Evolutionary conservation across 2,797 vertebrate genomes (phyloP).

Genomic region (Brotula barbata): DNA sequence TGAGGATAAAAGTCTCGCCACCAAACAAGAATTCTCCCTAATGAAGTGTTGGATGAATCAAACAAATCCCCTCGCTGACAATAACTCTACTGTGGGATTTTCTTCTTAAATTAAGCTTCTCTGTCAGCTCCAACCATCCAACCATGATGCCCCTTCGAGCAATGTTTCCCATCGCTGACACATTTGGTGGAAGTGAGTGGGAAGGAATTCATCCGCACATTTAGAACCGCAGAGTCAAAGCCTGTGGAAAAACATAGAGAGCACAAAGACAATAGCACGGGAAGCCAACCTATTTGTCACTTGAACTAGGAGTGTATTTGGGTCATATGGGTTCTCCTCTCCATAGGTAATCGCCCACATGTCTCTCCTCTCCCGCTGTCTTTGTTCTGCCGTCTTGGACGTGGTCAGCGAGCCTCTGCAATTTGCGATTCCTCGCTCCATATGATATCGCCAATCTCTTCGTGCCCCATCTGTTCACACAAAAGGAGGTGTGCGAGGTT

Average conservation of each 20-base stretch:
- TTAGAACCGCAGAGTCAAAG: neutral
- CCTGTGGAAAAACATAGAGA: neutral
- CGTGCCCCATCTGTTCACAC: constrained; percentile 63
- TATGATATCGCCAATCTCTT: constrained; percentile 46
- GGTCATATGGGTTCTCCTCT: constrained; percentile 10
- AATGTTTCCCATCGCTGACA: neutral
- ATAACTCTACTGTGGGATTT: neutral
- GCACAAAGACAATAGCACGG: neutral
- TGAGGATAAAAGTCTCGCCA: constrained; percentile 27
- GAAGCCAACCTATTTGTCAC: neutral
- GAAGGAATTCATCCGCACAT: constrained; percentile 5
- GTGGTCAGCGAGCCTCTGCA: constrained; percentile 15
- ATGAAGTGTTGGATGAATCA: constrained; percentile 44
- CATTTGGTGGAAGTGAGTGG: neutral
- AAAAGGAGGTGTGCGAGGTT: constrained; percentile 25
- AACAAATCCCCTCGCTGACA: constrained; percentile 17
- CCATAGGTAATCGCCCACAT: neutral
- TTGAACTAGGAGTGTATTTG: neutral
- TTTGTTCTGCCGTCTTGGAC: constrained; percentile 3
- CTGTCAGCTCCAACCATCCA: neutral
- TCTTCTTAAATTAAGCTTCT: neutral
- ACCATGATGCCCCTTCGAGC: neutral
- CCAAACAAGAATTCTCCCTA: constrained; percentile 40
- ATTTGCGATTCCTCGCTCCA: constrained; percentile 35
- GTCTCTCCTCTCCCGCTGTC: neutral